Base-by-base conservation (phyloP, 2,888 invertebrate genomes). In the Marronus borbonicus region DNA sequence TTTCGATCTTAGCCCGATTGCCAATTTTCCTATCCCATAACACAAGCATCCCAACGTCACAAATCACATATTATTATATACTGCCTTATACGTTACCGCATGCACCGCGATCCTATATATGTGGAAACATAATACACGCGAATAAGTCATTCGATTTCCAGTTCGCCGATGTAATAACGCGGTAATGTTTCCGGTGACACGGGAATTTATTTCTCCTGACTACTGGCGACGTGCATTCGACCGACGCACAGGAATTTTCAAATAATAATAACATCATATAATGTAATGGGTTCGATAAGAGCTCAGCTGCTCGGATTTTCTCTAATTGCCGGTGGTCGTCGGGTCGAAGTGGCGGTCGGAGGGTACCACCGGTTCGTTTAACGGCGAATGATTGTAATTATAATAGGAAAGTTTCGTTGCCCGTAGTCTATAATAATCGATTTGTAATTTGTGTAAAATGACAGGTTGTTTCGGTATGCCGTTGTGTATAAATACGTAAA, bases 121-220 rank as follows among this genome's bases (percentile, higher is more conserved):
- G 24, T n/a, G 36, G 58, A 36, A 58, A 72, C 58, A 58, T 36
- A 72, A 58, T 58, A 58, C 72, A 72, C 72, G 72, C 72, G 72
- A 72, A 72, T 58, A 72, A 58, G 72, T 72, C 72, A 58, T 72
- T 72, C 58, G 58, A 72, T 39, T 72, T 72, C 72, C 72, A 72
- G 58, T 72, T 72, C 20, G 14, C 36, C 58, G 39, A 55, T 72
- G 58, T 72, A 72, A 72, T 72, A 58, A 72, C 58, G 31, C 60
- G 12, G 58, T 72, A 72, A 55, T 58, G 72, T 72, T 72, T 72
- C 72, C 72, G 58, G 58, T 58, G 72, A 72, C 72, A 72, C 10
- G 58, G 1, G 58, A 72, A 72, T 39, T 55, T 72, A 72, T 72
- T 58, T 58, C 58, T 39, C 58, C 72, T 58, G 31, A 58, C 36